Conservation (phyloP, 1,140 invertebrate genomes). For the Drosophila persimilis region DNA sequence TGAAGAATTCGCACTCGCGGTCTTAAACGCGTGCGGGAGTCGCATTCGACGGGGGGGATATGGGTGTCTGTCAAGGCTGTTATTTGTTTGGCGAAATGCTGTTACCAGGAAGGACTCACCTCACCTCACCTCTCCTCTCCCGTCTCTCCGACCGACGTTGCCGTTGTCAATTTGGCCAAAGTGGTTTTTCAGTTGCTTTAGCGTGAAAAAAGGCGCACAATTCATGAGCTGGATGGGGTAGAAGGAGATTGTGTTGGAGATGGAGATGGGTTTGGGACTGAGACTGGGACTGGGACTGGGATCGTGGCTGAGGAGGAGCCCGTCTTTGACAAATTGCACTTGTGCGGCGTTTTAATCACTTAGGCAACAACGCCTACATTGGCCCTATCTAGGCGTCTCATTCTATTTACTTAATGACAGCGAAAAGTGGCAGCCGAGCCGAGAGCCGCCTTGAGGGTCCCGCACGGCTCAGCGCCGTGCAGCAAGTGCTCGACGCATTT, state of each 20-base stretch:
- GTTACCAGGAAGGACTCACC: slow-evolving; percentile 69
- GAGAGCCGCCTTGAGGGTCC: slow-evolving; percentile 32
- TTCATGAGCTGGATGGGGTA: slow-evolving; percentile 12
- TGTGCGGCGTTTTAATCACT: slow-evolving; percentile 82
- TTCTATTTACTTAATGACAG: slow-evolving; percentile 82
- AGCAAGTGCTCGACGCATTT: slow-evolving; percentile 48
- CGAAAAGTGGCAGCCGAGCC: slow-evolving; percentile 70
- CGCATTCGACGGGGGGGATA: neutral
- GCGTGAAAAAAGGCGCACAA: slow-evolving; percentile 77
- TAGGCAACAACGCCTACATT: slow-evolving; percentile 73
- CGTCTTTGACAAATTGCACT: slow-evolving; percentile 68
- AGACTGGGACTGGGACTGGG: neutral
- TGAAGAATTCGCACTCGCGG: slow-evolving; percentile 82
- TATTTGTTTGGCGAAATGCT: slow-evolving; percentile 61
- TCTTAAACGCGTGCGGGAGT: slow-evolving; percentile 59
- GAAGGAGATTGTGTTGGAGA: neutral
- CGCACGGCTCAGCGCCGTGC: slow-evolving; percentile 50
- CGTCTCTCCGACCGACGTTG: neutral
- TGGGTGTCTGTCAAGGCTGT: slow-evolving; percentile 40
- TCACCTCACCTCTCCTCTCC: neutral
- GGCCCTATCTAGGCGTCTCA: slow-evolving; percentile 71
- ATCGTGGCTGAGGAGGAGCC: no score
- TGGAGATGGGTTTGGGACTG: slow-evolving; percentile 1
- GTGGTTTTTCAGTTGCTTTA: slow-evolving; percentile 83
- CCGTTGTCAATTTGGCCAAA: slow-evolving; percentile 82